phyloP scores from a whole-genome alignment of 2,113 vertebrate genomes.

The Tetrao urogallus region DNA sequence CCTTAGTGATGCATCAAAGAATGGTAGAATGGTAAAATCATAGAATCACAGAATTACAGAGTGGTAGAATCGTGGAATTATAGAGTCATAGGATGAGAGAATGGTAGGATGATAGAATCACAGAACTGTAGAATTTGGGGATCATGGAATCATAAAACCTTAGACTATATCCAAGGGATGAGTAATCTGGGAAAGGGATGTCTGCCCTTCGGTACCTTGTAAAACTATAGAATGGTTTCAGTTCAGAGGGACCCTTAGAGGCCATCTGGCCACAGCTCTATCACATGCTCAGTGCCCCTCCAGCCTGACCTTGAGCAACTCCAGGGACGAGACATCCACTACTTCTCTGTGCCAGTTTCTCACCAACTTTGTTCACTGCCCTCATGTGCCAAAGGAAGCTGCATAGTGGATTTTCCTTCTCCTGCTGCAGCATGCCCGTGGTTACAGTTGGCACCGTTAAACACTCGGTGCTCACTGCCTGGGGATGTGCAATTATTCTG shows the following conservation, averaged over 20 bases:
- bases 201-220: neutral
- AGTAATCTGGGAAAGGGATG: neutral
- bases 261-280: too few species aligned
- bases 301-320: too few species aligned
- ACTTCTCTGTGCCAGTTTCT: too few species aligned
- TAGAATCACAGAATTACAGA: neutral
- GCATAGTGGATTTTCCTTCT: neutral
- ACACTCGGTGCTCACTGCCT: constrained; percentile 34
- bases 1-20: neutral
- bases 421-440: neutral
- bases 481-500: constrained; percentile 66
- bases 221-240: too few species aligned
- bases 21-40: neutral
- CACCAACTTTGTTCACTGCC: neutral
- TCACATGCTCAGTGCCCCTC: too few species aligned
- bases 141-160: neutral
- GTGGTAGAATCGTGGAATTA: neutral
- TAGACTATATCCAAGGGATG: neutral
- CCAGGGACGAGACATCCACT: too few species aligned
- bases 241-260: too few species aligned
- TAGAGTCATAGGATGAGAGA: neutral
- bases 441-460: constrained; percentile 59
- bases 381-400: neutral
- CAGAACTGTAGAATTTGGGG: neutral
- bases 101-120: neutral